Percentiles rank a stretch among this genome's conserved stretches.
phyloP scores from a whole-genome alignment of 2,113 vertebrate species.

The Sterna hirundo region DNA sequence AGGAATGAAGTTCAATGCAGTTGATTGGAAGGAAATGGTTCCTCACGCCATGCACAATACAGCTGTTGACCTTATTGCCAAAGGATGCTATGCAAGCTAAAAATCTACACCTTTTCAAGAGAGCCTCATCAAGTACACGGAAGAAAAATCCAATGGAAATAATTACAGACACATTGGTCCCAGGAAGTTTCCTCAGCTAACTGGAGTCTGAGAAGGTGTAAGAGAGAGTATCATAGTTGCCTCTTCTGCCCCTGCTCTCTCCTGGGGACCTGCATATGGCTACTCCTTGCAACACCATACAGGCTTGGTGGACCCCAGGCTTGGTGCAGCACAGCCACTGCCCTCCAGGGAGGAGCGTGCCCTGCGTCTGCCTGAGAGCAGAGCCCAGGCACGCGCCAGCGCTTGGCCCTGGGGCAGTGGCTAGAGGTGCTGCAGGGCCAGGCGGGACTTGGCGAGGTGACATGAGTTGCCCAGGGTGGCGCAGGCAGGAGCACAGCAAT shows the following conservation, averaged over 20 bases:
- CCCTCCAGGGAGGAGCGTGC: fast-evolving
- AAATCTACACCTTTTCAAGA: background rate
- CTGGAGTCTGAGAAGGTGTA: background rate
- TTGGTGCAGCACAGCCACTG: background rate
- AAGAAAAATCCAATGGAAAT: background rate
- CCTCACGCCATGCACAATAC: background rate
- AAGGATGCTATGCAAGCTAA: background rate
- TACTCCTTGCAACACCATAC: background rate
- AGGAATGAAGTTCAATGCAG: background rate
- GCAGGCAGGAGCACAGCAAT: background rate
- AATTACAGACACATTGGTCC: background rate
- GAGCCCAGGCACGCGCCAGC: fast-evolving
- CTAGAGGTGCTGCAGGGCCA: background rate
- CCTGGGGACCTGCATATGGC: fast-evolving
- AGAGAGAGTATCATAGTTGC: background rate
- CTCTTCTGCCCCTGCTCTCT: background rate
- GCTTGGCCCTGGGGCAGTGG: background rate
- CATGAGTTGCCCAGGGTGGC: background rate
- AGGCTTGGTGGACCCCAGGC: background rate
- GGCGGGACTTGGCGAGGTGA: fast-evolving
- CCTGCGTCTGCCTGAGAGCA: background rate
- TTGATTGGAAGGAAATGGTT: background rate
- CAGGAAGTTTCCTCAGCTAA: background rate
- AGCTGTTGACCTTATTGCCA: background rate
- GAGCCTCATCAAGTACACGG: background rate